Evolutionary conservation across 2,888 invertebrate genomes (phyloP).

Genomic region (Catonia carolina): DNA sequence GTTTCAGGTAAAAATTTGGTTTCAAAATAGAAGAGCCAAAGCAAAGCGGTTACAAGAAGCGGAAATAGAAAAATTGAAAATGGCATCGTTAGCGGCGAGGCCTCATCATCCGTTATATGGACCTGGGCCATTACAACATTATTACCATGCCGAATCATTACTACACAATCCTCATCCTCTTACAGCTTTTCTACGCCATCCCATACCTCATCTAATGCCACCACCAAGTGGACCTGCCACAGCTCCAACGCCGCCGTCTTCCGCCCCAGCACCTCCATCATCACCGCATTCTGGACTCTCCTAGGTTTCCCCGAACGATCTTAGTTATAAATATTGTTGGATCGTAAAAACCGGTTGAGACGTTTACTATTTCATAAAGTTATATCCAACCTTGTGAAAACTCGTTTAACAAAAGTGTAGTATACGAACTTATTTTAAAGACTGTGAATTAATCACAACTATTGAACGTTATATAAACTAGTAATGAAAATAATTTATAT

Average conservation of each 20-base stretch:
- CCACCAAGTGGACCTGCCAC: constrained; percentile 21
- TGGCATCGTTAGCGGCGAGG: constrained; percentile 53
- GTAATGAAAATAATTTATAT: too few species aligned
- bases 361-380: too few species aligned
- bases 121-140: constrained; percentile 35
- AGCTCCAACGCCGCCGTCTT: constrained; percentile 18
- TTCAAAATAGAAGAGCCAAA: constrained; percentile 89
- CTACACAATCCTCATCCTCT: constrained; percentile 49
- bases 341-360: too few species aligned
- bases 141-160: constrained; percentile 49
- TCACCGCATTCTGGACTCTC: constrained; percentile 23
- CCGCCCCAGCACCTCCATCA: constrained; percentile 24
- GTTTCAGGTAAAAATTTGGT: constrained; percentile 82
- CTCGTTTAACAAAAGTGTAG: too few species aligned
- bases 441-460: too few species aligned
- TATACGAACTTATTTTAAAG: too few species aligned
- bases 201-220: constrained; percentile 41
- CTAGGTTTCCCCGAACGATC: neutral
- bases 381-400: too few species aligned
- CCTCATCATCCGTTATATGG: constrained; percentile 43
- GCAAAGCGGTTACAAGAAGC: constrained; percentile 95
- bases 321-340: too few species aligned
- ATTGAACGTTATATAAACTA: too few species aligned
- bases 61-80: constrained; percentile 85
- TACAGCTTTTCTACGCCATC: constrained; percentile 52